phyloP scores from a whole-genome alignment of 1,140 invertebrate species.

The Maconellicoccus hirsutus region DNA sequence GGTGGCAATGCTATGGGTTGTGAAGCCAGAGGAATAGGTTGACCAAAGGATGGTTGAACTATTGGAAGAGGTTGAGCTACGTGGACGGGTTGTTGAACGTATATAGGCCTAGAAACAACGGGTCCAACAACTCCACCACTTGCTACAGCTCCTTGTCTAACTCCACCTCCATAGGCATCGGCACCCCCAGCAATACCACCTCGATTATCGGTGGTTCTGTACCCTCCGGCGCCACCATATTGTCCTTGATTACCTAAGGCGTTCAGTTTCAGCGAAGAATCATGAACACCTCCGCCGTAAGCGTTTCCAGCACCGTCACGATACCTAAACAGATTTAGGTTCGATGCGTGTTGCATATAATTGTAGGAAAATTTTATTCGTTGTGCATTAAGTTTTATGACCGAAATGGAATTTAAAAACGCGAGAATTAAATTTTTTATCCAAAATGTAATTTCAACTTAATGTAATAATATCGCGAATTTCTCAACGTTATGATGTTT shows the following conservation, averaged over 20 bases:
- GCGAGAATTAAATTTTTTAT: not conserved
- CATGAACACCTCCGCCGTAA: constrained; percentile 29
- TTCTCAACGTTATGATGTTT: not conserved
- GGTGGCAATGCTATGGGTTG: constrained; percentile 20
- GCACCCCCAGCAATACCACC: constrained; percentile 7
- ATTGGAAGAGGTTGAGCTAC: not conserved
- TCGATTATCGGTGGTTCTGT: constrained; percentile 13
- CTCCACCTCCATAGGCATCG: not conserved
- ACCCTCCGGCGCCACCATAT: constrained; percentile 28
- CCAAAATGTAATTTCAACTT: not conserved
- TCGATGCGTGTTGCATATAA: not conserved
- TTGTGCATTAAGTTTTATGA: not conserved
- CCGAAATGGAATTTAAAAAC: not conserved
- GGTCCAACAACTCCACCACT: not conserved
- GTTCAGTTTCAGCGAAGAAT: constrained; percentile 29
- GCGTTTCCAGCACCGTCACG: constrained; percentile 30
- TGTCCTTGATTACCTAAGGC: constrained; percentile 28
- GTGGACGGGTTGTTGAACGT: not conserved
- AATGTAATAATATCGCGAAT: too few relatives aligned
- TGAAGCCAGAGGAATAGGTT: not conserved
- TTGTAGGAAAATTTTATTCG: too few relatives aligned
- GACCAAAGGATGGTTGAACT: not conserved
- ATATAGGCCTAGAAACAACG: not conserved
- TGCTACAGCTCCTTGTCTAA: not conserved
- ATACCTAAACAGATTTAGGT: constrained; percentile 25